Evolutionary conservation across 2,113 vertebrate genomes (phyloP).

Genomic region (Struthio camelus): DNA sequence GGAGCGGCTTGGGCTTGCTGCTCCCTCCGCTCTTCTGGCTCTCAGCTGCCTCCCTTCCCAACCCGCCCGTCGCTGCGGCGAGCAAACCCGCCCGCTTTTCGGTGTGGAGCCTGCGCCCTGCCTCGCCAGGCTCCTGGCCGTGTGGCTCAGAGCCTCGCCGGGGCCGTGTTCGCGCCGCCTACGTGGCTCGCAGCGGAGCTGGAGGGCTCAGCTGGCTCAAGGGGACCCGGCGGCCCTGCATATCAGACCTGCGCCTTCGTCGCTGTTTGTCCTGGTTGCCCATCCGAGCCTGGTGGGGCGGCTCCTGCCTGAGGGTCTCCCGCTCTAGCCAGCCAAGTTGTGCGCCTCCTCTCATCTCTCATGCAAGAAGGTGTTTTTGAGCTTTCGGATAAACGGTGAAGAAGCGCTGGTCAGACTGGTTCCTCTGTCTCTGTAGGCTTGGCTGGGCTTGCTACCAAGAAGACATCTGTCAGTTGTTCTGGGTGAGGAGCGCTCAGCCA

Average conservation of each 20-base stretch:
- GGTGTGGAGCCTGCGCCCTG: not conserved
- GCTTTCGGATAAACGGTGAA: not conserved
- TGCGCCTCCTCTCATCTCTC: not conserved
- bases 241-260: not conserved
- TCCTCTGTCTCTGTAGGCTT: not conserved
- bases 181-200: not conserved
- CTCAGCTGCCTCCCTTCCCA: not conserved
- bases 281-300: not conserved
- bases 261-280: not conserved
- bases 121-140: not conserved
- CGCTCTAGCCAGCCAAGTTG: not conserved
- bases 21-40: not conserved
- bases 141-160: fast-evolving
- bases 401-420: not conserved
- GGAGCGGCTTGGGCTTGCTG: not conserved
- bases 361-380: not conserved
- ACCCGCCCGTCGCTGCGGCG: not conserved
- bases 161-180: not conserved
- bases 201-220: not conserved
- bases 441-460: constrained; percentile 16
- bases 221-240: not conserved
- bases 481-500: not conserved
- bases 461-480: not conserved
- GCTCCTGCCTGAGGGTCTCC: not conserved
- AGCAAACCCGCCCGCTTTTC: not conserved